Base-by-base conservation (phyloP, 2,888 invertebrate genomes). In the Catocala nupta region DNA sequence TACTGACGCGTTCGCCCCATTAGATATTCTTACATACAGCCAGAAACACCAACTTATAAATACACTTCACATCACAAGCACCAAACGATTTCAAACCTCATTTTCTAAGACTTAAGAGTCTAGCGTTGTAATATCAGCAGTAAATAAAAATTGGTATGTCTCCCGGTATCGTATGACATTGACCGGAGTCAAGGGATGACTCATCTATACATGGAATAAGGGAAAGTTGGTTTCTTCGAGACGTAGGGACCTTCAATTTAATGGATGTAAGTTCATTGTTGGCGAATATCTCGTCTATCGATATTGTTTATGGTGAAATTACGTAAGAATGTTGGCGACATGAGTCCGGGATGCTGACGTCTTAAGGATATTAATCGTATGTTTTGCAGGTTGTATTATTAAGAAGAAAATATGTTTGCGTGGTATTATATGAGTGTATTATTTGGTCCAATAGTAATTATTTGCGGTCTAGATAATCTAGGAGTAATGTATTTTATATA, bases 151-250 rank as follows among this genome's bases (percentile, higher is more conserved):
- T 59, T 68, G 60, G 65, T 67, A 11, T 56, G 60, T 58, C 36
- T 61, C 61, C 63, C 69, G 67, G 63, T 83, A 79, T 80, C 74
- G 69, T 74, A 74, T 86, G 86, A 88, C 88, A 88, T 85, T 87
- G 86, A 87, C 86, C 85, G 80, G 74, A 71, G 80, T 71, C 62
- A 75, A 71, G 81, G 85, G 73, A 82, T 83, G 82, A 81, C 70
- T 82, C 83, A 82, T 77, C 70, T 61, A 68, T 69, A 70, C 25
- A 25, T 25, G 25, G 66, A 74, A 69, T 65, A 65, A 72, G 63
- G 68, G 70, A 13, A 34, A 45, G 54, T 45, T 64, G 68, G 63
- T 72, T 77, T 73, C 64, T 62, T 71, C 63, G 58, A 73, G 75
- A 76, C 66, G 58, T 53, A 67, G 68, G 36, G 36, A 39, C 36